These are phyloP conservation scores for Euzetes globulus DNA, from an alignment of 2,888 invertebrate species.

Conservation along the genomic window DNA sequence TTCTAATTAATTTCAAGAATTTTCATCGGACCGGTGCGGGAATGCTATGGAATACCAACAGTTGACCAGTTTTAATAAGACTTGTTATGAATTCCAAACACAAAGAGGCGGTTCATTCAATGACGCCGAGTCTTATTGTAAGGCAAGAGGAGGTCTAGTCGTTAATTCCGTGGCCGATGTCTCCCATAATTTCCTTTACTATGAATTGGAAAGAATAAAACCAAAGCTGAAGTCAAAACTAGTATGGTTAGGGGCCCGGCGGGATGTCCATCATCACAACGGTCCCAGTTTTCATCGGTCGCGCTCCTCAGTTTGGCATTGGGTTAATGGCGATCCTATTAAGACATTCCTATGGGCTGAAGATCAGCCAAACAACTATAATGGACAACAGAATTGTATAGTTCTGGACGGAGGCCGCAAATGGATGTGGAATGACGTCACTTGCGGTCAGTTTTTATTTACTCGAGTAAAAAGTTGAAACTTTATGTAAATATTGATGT, in stretches of 20 bases:
- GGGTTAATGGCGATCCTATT: slow-evolving; percentile 54
- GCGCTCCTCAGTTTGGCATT: slow-evolving; percentile 45
- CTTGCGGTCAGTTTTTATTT: slow-evolving; percentile 56
- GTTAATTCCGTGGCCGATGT: slow-evolving; percentile 44
- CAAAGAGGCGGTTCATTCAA: slow-evolving; percentile 73
- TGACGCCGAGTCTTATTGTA: slow-evolving; percentile 68
- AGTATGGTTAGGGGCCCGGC: slow-evolving; percentile 84
- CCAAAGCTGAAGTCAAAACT: slow-evolving; percentile 58
- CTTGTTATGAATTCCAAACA: slow-evolving; percentile 80
- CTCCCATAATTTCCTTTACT: slow-evolving; percentile 41
- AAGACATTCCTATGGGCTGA: slow-evolving; percentile 67
- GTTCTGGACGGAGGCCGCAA: slow-evolving; percentile 79
- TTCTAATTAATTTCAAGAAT: slow-evolving; percentile 55
- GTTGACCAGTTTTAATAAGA: slow-evolving; percentile 71
- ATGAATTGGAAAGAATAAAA: slow-evolving; percentile 42
- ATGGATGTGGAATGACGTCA: slow-evolving; percentile 92
- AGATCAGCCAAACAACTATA: slow-evolving; percentile 90
- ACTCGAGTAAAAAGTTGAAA: background rate
- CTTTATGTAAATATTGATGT: background rate
- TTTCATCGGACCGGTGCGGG: slow-evolving; percentile 69
- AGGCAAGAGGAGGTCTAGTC: slow-evolving; percentile 48
- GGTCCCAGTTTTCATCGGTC: slow-evolving; percentile 55
- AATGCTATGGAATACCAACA: slow-evolving; percentile 64
- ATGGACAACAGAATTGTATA: slow-evolving; percentile 90
- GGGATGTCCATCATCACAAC: slow-evolving; percentile 67